Percentiles rank a stretch among this genome's conserved stretches.
Conservation (phyloP, 2,797 vertebrate genomes). For the Tapirus indicus region DNA sequence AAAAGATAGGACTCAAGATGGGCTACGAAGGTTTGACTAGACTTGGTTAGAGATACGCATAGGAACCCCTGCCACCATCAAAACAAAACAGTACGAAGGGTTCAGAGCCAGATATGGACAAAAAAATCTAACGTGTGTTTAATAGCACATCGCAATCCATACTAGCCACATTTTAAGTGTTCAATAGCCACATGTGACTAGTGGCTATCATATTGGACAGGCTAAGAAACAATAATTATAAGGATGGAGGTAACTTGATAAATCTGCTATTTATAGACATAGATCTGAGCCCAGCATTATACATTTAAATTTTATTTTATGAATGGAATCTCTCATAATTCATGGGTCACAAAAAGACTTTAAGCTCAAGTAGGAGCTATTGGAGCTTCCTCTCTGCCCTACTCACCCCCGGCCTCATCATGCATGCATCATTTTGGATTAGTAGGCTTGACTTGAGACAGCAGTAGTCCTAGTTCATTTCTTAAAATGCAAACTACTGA, state of each 20-base stretch:
- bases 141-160: neutral
- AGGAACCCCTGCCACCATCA: neutral
- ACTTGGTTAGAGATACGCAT: neutral
- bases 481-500: neutral
- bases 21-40: neutral
- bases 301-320: neutral
- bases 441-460: neutral
- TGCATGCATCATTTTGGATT: neutral
- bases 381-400: neutral
- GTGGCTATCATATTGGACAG: neutral
- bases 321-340: neutral
- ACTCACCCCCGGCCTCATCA: neutral
- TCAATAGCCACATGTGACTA: neutral
- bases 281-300: neutral
- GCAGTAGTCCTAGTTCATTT: neutral
- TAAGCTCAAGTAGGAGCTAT: neutral
- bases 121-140: neutral
- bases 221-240: neutral
- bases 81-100: neutral
- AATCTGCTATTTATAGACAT: neutral
- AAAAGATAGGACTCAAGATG: neutral
- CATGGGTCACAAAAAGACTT: neutral
- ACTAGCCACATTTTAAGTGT: neutral
- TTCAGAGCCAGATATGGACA: neutral
- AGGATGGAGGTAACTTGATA: neutral